phyloP scores from a whole-genome alignment of 2,888 invertebrate genomes.

The Drosophila stalkeri region DNA sequence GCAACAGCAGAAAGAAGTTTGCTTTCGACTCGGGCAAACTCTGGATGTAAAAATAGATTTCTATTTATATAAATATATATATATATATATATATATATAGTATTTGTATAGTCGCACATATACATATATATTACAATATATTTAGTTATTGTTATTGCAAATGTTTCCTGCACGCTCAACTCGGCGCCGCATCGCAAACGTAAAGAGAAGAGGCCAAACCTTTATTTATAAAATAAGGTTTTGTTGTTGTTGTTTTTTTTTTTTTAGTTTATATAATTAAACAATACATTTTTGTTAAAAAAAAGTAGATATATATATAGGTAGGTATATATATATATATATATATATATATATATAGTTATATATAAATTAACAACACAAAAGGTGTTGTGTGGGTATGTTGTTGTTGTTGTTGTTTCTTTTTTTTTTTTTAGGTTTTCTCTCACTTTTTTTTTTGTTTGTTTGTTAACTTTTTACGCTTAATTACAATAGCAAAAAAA shows the following conservation, averaged over 20 bases:
- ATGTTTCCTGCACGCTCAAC: conserved; percentile 27
- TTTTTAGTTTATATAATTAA: conserved; percentile 40
- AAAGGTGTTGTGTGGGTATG: conserved; percentile 34
- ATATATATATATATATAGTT: conserved; percentile 6
- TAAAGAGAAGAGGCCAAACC: conserved; percentile 68
- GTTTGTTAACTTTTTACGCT: conserved; percentile 33
- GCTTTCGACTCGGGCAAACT: conserved; percentile 9
- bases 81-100: background rate
- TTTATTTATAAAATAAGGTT: conserved; percentile 85
- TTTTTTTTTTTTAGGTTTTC: conserved; percentile 17
- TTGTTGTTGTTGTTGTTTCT: conserved; percentile 30
- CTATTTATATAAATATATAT: conserved; percentile 38
- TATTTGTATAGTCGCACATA: conserved; percentile 2
- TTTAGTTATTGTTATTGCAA: conserved; percentile 49
- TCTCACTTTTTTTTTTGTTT: background rate
- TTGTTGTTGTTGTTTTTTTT: background rate
- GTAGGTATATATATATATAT: background rate
- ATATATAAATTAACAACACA: conserved; percentile 34
- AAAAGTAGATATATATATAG: conserved; percentile 17
- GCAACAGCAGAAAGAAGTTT: conserved; percentile 35
- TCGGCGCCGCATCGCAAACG: conserved; percentile 12
- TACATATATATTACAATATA: conserved; percentile 64
- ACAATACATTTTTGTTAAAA: conserved; percentile 44
- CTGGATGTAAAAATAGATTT: conserved; percentile 64
- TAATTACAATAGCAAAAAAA: conserved; percentile 65